Evolutionary conservation across 2,888 invertebrate species (phyloP).

Genomic region (Dryadula phaetusa): DNA sequence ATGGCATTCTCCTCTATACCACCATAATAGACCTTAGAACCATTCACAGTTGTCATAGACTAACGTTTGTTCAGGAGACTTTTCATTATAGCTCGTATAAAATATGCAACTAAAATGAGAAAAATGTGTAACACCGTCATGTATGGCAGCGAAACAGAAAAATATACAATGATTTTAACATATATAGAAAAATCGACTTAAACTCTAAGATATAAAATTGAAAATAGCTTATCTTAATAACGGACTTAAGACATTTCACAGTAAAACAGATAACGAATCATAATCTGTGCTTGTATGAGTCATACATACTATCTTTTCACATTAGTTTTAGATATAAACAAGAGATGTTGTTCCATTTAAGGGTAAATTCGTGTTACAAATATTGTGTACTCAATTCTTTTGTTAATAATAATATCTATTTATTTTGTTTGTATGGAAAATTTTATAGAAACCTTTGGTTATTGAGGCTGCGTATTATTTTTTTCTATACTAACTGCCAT

Average conservation of each 20-base stretch:
- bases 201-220: slow-evolving; percentile 44
- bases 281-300: slow-evolving; percentile 73
- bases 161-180: slow-evolving; percentile 44
- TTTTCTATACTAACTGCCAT: no score
- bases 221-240: slow-evolving; percentile 38
- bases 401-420: background rate
- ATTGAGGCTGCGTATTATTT: no score
- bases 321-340: slow-evolving; percentile 73
- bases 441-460: no score
- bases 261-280: slow-evolving; percentile 60
- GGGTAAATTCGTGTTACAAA: slow-evolving; percentile 15
- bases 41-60: slow-evolving; percentile 47
- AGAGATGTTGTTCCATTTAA: slow-evolving; percentile 52
- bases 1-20: background rate
- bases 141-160: slow-evolving; percentile 45
- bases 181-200: slow-evolving; percentile 48
- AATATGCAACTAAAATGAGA: slow-evolving; percentile 82
- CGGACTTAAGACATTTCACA: slow-evolving; percentile 48
- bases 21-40: slow-evolving; percentile 1
- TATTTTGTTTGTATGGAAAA: slow-evolving; percentile 8
- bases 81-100: slow-evolving; percentile 80
- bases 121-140: slow-evolving; percentile 78
- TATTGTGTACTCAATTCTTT: slow-evolving; percentile 7
- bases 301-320: slow-evolving; percentile 73
- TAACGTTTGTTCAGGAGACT: slow-evolving; percentile 73